phyloP scores from a whole-genome alignment of 2,797 vertebrate species.

The Acomys russatus region DNA sequence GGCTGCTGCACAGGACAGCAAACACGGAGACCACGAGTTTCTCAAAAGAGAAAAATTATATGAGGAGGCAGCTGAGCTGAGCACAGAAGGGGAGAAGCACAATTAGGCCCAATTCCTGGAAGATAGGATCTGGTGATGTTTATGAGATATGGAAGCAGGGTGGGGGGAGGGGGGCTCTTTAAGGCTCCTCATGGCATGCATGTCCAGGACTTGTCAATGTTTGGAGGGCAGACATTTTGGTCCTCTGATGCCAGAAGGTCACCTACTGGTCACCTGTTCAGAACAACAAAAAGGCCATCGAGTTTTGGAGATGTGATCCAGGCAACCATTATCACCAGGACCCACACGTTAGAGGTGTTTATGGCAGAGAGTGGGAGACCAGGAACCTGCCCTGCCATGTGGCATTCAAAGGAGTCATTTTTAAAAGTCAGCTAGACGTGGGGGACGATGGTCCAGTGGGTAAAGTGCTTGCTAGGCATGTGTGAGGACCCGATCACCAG shows the following conservation, averaged over 20 bases:
- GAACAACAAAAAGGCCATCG: neutral
- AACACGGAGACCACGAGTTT: neutral
- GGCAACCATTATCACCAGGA: neutral
- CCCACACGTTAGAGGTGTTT: neutral
- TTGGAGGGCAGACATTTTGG: neutral
- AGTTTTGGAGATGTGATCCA: neutral
- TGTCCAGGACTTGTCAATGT: neutral
- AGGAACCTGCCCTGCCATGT: too few relatives aligned
- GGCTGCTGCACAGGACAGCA: neutral
- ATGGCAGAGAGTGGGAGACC: neutral
- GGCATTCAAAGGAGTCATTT: neutral
- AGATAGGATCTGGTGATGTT: neutral
- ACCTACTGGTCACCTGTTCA: neutral
- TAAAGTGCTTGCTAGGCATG: neutral
- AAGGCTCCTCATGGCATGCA: neutral
- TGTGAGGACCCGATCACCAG: neutral
- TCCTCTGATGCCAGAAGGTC: neutral
- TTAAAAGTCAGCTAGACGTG: neutral
- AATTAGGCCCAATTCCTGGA: neutral
- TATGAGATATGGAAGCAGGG: neutral
- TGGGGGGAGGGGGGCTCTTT: neutral
- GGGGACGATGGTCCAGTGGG: neutral
- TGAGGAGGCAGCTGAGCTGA: neutral
- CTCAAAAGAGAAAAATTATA: neutral
- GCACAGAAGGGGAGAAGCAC: neutral